Evolutionary conservation across 2,113 vertebrate species (phyloP).

Genomic region (Holacanthus passer): DNA sequence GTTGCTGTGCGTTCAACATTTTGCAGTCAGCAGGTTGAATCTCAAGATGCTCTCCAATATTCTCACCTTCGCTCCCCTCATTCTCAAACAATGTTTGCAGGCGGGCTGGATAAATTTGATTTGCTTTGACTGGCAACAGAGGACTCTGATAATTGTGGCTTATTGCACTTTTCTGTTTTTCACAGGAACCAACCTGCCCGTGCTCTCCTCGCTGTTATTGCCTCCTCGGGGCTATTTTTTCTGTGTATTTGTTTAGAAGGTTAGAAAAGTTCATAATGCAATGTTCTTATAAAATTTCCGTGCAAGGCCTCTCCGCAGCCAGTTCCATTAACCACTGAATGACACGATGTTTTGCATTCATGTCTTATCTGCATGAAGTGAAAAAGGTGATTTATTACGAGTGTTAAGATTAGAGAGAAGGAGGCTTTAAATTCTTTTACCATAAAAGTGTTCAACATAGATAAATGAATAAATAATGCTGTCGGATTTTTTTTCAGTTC

Average conservation of each 20-base stretch:
- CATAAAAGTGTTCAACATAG: constrained; percentile 12
- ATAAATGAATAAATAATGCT: too few relatives aligned
- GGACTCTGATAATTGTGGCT: constrained; percentile 58
- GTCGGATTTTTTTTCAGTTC: constrained; percentile 20
- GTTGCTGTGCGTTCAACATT: constrained; percentile 18
- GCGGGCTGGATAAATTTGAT: constrained; percentile 48
- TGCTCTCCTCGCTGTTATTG: constrained; percentile 57
- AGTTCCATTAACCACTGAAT: neutral
- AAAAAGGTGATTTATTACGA: constrained; percentile 36
- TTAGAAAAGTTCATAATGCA: constrained; percentile 56
- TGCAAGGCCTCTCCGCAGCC: neutral
- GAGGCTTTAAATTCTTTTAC: neutral
- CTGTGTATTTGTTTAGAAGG: constrained; percentile 55
- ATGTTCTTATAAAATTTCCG: constrained; percentile 1
- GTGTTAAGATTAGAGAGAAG: neutral
- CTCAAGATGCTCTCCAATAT: constrained; percentile 31
- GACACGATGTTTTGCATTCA: neutral
- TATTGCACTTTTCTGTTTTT: constrained; percentile 67
- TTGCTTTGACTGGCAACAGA: constrained; percentile 57
- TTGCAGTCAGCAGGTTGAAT: neutral
- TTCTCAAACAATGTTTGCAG: constrained; percentile 49
- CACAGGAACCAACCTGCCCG: constrained; percentile 27
- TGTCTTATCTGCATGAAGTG: neutral
- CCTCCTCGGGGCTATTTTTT: constrained; percentile 45
- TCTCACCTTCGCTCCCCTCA: constrained; percentile 24